Percentiles rank a stretch among this genome's conserved stretches.
Evolutionary conservation across 2,797 vertebrate species (phyloP).

Genomic region (Tamandua tetradactyla): DNA sequence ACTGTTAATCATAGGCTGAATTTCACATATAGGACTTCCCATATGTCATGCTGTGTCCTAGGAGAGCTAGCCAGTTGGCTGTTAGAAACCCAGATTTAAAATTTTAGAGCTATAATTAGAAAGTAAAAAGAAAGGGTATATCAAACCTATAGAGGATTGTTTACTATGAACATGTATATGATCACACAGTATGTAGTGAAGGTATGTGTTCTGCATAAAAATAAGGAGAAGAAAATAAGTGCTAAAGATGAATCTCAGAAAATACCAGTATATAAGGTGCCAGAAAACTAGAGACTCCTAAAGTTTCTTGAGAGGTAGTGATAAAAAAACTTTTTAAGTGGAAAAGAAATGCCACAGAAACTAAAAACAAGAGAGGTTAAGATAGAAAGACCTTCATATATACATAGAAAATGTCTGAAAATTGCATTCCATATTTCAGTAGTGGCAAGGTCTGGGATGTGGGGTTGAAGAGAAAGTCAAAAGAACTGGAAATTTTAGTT

Average conservation of each 20-base stretch:
- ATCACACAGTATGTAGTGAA: neutral
- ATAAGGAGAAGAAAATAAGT: neutral
- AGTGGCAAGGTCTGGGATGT: neutral
- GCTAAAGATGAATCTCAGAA: conserved; percentile 7
- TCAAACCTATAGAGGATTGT: neutral
- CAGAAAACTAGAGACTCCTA: neutral
- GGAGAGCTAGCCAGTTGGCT: neutral
- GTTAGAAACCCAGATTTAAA: conserved; percentile 47
- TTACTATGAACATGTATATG: neutral
- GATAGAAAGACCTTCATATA: neutral
- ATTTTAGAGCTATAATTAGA: neutral
- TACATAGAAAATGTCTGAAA: neutral
- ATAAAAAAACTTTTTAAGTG: neutral
- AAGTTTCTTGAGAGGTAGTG: neutral
- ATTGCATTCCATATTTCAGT: neutral
- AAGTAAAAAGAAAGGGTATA: neutral
- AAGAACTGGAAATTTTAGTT: neutral
- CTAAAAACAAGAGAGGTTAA: neutral
- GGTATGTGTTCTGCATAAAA: conserved; percentile 24
- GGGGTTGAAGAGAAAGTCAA: neutral
- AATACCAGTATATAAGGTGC: neutral
- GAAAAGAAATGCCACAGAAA: neutral
- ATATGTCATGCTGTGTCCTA: neutral
- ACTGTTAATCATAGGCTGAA: neutral
- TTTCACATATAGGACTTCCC: neutral